A percentile compares a stretch with the other conserved stretches of the same genome.
Evolutionary conservation across 2,113 vertebrate species (phyloP).

Genomic region (Furnarius figulus): DNA sequence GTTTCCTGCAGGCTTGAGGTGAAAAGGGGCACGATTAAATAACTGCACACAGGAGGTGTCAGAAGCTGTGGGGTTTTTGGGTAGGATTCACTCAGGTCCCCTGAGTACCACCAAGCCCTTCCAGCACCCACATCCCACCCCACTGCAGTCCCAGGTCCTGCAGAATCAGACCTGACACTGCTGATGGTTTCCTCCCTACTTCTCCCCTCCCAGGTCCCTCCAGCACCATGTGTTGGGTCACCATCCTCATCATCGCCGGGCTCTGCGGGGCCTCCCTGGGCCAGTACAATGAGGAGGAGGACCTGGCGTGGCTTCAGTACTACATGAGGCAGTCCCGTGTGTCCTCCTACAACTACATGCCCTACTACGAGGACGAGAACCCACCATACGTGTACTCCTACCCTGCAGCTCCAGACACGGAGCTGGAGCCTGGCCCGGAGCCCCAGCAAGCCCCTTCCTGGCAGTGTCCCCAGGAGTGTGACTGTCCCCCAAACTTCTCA

Average conservation of each 20-base stretch:
- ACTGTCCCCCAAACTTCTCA: slow-evolving; percentile 90
- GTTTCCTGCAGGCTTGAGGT: background rate
- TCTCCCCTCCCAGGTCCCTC: background rate
- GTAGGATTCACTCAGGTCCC: background rate
- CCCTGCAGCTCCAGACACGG: background rate
- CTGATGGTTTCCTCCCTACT: background rate
- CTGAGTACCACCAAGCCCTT: background rate
- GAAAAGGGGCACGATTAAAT: background rate
- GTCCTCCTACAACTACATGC: slow-evolving; percentile 74
- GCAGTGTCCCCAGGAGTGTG: slow-evolving; percentile 88
- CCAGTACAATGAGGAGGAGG: slow-evolving; percentile 79
- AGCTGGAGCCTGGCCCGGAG: slow-evolving; percentile 1
- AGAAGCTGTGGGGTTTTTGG: rapidly evolving
- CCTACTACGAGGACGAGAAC: slow-evolving; percentile 76
- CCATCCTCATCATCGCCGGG: slow-evolving; percentile 75
- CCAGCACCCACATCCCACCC: background rate
- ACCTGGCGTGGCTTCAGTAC: slow-evolving; percentile 82
- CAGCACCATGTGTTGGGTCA: slow-evolving; percentile 74
- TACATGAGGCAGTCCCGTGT: slow-evolving; percentile 71
- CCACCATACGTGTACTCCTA: slow-evolving; percentile 63
- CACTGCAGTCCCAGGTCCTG: no score
- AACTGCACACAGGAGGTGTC: rapidly evolving
- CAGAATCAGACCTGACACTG: background rate
- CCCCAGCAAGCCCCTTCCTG: slow-evolving; percentile 56
- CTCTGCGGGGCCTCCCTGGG: slow-evolving; percentile 69